Evolutionary conservation across 2,888 invertebrate genomes (phyloP).

Genomic region (Sympetrum striolatum): DNA sequence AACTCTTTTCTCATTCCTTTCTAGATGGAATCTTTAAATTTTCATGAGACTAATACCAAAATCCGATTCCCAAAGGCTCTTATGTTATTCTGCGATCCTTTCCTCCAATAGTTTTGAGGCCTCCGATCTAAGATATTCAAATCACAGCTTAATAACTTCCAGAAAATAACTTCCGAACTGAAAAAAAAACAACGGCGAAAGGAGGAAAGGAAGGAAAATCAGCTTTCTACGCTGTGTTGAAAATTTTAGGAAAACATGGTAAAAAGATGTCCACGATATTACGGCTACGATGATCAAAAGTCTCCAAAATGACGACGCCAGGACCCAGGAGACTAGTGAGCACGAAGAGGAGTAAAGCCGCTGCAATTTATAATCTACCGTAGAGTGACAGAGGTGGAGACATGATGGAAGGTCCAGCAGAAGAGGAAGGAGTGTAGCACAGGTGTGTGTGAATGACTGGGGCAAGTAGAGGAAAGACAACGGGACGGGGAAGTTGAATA

Average conservation of each 20-base stretch:
- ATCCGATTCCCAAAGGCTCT: no score
- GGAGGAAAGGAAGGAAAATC: background rate
- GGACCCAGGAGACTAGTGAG: background rate
- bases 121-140: no score
- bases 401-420: background rate
- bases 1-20: no score
- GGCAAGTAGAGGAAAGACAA: background rate
- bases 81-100: no score
- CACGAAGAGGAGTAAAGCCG: conserved; percentile 16
- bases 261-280: background rate
- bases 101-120: no score
- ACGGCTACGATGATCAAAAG: background rate
- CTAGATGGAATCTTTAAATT: no score
- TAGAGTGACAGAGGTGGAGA: background rate
- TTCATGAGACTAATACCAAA: no score
- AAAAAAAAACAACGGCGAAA: background rate
- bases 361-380: conserved; percentile 11
- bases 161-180: no score
- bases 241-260: background rate
- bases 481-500: no score
- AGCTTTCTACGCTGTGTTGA: no score
- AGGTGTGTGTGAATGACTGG: background rate
- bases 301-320: background rate
- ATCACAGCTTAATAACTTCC: no score
- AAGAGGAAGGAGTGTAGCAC: background rate